Evolutionary conservation across 2,888 invertebrate species (phyloP).

Genomic region (Ochropleura leucogaster): DNA sequence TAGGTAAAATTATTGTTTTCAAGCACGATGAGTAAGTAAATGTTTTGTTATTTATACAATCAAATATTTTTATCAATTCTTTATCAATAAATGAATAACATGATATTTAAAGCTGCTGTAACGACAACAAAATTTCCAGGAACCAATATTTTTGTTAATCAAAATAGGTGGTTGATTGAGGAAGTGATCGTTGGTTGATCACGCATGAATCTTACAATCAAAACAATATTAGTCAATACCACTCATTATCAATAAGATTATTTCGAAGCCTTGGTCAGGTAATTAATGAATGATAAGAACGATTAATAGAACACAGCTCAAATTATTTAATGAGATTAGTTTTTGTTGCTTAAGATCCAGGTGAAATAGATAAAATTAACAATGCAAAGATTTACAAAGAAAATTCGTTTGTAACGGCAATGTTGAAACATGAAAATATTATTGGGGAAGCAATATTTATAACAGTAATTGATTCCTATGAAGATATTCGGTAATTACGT

Average conservation of each 20-base stretch:
- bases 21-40: conserved; percentile 10
- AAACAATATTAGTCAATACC: conserved; percentile 70
- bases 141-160: conserved; percentile 27
- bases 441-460: conserved; percentile 5
- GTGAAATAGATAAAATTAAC: conserved; percentile 1
- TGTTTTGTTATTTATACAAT: conserved; percentile 29
- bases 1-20: conserved; percentile 35
- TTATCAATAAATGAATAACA: conserved; percentile 38
- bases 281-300: conserved; percentile 65
- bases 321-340: conserved; percentile 49
- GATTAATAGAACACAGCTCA: conserved; percentile 58
- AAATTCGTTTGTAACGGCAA: not conserved
- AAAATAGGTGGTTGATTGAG: conserved; percentile 50
- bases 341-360: conserved; percentile 27
- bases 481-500: conserved; percentile 46
- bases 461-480: conserved; percentile 21
- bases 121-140: conserved; percentile 21
- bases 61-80: conserved; percentile 45
- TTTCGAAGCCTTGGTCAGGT: conserved; percentile 67
- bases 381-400: conserved; percentile 2
- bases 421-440: not conserved
- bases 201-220: conserved; percentile 62
- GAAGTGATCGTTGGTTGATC: conserved; percentile 52
- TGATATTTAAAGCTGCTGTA: conserved; percentile 8
- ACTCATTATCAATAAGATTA: conserved; percentile 69